Evolutionary conservation across 2,888 invertebrate genomes (phyloP), one percentile per base, ranked within the genome.

Genomic region (Germaria angustata): DNA sequence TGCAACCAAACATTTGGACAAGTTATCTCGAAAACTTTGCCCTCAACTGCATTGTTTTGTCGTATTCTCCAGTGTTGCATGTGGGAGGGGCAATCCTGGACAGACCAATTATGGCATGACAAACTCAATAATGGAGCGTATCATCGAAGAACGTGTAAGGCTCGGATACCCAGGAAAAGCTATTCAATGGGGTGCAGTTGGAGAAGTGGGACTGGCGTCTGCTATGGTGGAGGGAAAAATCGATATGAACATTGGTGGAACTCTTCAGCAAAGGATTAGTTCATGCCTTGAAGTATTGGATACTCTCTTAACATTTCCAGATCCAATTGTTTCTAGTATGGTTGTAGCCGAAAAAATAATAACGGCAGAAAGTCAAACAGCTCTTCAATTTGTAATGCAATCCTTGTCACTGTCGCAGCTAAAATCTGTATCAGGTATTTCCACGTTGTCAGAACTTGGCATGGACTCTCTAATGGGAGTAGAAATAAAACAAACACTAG

Each of bases 391-490:
- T 24, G 95, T 96, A 1, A 93, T 94, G 73, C 93, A 94, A 86
- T 94, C 95, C 59, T 93, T 94, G 93, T 93, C 94, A 85, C 92
- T 95, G 84, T 92, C 93, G 86, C 95, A 95, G 87, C 90, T 94
- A 87, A 96, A 95, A 90, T 93, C 93, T 0, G 93, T 94, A 0
- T 95, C 95, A 53, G 93, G 93, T 81, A 94, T 94, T 87, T 93
- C 94, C 0, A 94, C 95, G 0, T 92, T 99, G 1, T 96, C 97
- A 1, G 98, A 99, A 89, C 92, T 99, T 84, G 99, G 99, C 39
- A 96, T 99, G 95, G 98, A 99, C 92, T 98, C 98, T 1, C 94
- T 99, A 92, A 98, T 98, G 97, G 97, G 97, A 0, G 97, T 98
- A 0, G 98, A 99, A 91, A 97, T 99, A 85, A 98, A 98, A 86